phyloP scores from a whole-genome alignment of 2,113 vertebrate species.

The Kryptolebias marmoratus region DNA sequence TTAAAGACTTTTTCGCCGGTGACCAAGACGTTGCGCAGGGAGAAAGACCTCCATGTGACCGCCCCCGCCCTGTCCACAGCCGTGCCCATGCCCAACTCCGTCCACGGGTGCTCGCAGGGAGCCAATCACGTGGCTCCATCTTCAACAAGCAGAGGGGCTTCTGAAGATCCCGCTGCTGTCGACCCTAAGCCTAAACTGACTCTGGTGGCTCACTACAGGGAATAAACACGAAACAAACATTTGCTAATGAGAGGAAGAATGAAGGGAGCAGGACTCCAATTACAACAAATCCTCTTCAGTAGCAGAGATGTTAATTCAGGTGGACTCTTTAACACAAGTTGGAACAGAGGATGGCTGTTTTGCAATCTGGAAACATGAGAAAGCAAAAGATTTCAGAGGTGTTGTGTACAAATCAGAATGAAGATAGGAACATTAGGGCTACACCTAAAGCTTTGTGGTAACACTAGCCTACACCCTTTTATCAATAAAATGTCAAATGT shows the following conservation, averaged over 20 bases:
- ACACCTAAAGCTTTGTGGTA: conserved; percentile 10
- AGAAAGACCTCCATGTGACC: conserved; percentile 28
- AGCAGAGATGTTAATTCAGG: neutral
- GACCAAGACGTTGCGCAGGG: conserved; percentile 60
- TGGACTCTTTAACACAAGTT: conserved; percentile 24
- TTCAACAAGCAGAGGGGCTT: neutral
- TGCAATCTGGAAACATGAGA: conserved; percentile 5
- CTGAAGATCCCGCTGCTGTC: neutral
- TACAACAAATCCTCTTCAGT: conserved; percentile 33
- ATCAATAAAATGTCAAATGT: conserved; percentile 6
- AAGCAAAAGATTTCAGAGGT: neutral
- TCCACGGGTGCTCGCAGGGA: conserved; percentile 13
- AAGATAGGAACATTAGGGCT: conserved; percentile 23
- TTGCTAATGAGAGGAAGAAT: conserved; percentile 2
- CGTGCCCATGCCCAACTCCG: conserved; percentile 30
- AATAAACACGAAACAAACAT: conserved; percentile 22
- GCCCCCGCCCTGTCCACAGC: conserved; percentile 11
- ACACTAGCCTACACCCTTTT: neutral
- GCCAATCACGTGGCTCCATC: neutral
- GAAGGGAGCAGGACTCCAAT: conserved; percentile 24
- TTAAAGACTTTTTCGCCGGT: conserved; percentile 68
- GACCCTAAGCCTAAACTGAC: conserved; percentile 55
- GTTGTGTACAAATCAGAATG: conserved; percentile 24
- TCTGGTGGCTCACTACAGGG: conserved; percentile 75
- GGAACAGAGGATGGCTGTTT: neutral